phyloP scores from a whole-genome alignment of 2,113 vertebrate species.

The Cyphomyrus plagiostoma region DNA sequence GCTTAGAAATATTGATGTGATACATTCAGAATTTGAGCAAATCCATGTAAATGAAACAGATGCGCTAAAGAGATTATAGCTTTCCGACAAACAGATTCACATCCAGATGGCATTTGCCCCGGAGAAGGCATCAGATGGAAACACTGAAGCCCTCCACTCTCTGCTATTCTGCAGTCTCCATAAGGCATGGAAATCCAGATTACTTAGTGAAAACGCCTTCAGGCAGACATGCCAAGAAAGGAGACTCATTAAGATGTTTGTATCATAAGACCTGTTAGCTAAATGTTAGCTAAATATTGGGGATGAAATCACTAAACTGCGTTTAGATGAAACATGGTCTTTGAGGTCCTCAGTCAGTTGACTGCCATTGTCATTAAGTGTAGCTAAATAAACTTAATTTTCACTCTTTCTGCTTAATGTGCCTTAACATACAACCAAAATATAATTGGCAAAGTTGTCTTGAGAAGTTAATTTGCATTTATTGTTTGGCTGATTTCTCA shows the following conservation, averaged over 20 bases:
- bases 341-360: background rate
- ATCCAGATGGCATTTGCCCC: slow-evolving; percentile 26
- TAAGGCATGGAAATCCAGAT: background rate
- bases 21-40: background rate
- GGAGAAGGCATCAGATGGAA: background rate
- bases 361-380: background rate
- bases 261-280: background rate
- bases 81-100: slow-evolving; percentile 19
- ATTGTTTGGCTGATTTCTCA: background rate
- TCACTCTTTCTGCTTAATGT: background rate
- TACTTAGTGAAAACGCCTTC: background rate
- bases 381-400: background rate
- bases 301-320: background rate
- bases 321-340: background rate
- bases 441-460: background rate
- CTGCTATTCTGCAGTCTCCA: background rate
- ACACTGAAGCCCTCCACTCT: background rate
- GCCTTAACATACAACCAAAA: background rate
- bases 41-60: slow-evolving; percentile 17
- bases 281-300: background rate
- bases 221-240: background rate
- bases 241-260: background rate
- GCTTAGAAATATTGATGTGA: slow-evolving; percentile 6
- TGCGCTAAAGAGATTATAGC: slow-evolving; percentile 22
- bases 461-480: background rate